Conservation (phyloP, 1,140 invertebrate genomes). For the Babylonia areolata region DNA sequence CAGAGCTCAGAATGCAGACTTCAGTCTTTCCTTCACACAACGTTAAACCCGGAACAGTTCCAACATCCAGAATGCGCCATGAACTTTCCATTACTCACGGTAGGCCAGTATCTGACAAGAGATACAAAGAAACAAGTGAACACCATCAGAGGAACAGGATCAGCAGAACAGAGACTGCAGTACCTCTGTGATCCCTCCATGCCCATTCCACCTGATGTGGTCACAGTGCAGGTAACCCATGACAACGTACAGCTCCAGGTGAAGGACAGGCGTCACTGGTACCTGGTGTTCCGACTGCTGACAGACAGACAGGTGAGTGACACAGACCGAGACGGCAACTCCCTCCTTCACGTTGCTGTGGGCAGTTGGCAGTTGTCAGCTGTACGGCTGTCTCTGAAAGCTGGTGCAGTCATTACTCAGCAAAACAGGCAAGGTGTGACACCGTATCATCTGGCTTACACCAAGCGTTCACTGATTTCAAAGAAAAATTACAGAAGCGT, state of each 20-base stretch:
- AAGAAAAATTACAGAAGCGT: too few species aligned
- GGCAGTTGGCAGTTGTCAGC: too few species aligned
- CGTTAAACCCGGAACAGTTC: neutral
- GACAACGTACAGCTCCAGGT: neutral
- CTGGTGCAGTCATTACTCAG: neutral
- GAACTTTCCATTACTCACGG: neutral
- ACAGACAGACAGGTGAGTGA: slow-evolving; percentile 3
- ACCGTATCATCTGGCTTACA: neutral
- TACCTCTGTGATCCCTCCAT: neutral
- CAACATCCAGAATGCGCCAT: neutral
- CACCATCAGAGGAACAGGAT: too few species aligned
- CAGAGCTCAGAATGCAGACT: neutral
- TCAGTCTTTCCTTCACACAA: neutral
- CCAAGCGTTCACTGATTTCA: too few species aligned
- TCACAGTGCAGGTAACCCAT: neutral
- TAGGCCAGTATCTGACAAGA: too few species aligned
- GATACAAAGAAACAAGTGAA: too few species aligned
- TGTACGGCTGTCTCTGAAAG: neutral
- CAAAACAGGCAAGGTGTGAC: slow-evolving; percentile 7
- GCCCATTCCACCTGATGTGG: neutral
- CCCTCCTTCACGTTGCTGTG: neutral
- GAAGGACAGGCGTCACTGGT: slow-evolving; percentile 2
- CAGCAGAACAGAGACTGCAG: neutral
- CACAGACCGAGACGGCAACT: slow-evolving; percentile 1
- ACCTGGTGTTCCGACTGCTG: slow-evolving; percentile 20